phyloP scores from a whole-genome alignment of 2,113 vertebrate species.

The Plectropomus leopardus region DNA sequence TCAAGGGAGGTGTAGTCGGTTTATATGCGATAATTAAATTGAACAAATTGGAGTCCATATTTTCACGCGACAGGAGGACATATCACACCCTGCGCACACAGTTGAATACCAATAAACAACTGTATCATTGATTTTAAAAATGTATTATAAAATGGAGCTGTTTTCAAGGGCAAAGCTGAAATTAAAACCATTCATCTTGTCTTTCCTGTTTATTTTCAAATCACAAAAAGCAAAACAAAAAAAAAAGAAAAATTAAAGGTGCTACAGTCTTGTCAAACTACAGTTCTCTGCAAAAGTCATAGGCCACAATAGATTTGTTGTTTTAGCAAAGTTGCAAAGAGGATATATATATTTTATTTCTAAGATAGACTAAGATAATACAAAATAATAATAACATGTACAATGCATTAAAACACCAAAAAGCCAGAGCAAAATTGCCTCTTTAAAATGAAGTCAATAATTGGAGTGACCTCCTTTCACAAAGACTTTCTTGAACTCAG shows the following conservation, averaged over 20 bases:
- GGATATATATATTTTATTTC: too few species aligned
- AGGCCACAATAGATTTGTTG: too few species aligned
- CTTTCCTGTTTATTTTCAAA: not conserved
- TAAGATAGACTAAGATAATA: too few species aligned
- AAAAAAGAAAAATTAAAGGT: not conserved
- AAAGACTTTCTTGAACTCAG: too few species aligned
- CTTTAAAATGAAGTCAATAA: too few species aligned
- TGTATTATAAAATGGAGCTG: not conserved
- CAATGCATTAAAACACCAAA: too few species aligned
- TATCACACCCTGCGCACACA: not conserved
- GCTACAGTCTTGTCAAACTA: not conserved
- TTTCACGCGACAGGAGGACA: constrained; percentile 31
- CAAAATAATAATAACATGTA: too few species aligned
- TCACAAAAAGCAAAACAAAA: not conserved
- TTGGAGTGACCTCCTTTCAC: too few species aligned
- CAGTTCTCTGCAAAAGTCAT: too few species aligned
- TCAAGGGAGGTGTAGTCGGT: constrained; percentile 58
- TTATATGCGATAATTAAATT: constrained; percentile 70
- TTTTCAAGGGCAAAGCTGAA: not conserved
- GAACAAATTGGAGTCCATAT: constrained; percentile 58
- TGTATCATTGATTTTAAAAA: not conserved
- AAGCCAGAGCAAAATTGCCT: too few species aligned
- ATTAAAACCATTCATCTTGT: not conserved
- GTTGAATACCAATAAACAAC: constrained; percentile 10
- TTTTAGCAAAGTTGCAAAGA: too few species aligned